Evolutionary conservation across 2,113 vertebrate species (phyloP).

Genomic region (Ochotona curzoniae): DNA sequence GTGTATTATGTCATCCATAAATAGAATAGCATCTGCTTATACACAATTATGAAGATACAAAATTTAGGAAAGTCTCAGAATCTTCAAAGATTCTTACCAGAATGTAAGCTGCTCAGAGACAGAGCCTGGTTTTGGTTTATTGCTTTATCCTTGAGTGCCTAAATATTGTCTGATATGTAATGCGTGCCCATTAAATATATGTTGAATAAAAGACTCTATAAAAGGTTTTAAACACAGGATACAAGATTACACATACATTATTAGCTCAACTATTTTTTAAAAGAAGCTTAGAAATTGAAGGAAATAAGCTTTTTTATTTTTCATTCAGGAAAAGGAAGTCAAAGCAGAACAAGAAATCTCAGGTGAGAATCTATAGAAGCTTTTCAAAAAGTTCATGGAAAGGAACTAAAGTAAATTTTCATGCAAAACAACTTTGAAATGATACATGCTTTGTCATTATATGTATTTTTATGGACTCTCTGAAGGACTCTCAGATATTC

Average conservation of each 20-base stretch:
- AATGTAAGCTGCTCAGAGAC: not conserved
- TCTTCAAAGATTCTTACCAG: not conserved
- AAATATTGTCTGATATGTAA: not conserved
- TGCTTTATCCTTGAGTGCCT: not conserved
- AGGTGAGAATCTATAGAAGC: not conserved
- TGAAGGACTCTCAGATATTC: not conserved
- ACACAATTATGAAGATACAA: not conserved
- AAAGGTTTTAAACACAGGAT: not conserved
- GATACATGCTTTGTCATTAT: no score
- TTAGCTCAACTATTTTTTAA: not conserved
- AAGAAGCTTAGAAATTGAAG: not conserved
- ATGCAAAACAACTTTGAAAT: no score
- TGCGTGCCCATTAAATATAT: not conserved
- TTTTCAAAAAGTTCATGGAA: no score
- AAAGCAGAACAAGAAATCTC: conserved; percentile 10
- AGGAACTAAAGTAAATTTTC: no score
- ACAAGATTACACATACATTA: not conserved
- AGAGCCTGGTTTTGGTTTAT: not conserved
- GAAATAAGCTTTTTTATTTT: not conserved
- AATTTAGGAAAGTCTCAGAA: not conserved
- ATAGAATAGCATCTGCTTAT: not conserved
- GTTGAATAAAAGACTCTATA: not conserved
- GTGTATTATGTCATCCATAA: not conserved
- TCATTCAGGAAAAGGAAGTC: not conserved
- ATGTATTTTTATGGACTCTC: no score